A percentile compares a stretch with the other conserved stretches of the same genome.
Conservation (phyloP, 2,797 vertebrate genomes). For the Meriones psammophilus region DNA sequence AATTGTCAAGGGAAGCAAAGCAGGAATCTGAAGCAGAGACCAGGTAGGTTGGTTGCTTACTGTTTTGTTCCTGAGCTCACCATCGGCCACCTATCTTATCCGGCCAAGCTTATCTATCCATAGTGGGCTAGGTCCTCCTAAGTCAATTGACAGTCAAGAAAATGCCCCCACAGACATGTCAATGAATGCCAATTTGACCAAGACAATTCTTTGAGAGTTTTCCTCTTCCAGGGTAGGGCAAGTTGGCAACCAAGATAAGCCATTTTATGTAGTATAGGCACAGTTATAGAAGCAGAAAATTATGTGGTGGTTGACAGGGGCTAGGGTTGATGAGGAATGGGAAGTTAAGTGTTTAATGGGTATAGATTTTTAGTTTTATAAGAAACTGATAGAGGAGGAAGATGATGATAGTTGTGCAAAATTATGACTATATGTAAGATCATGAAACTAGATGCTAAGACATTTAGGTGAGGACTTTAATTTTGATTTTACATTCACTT, state of each 20-base stretch:
- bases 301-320: not conserved
- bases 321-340: not conserved
- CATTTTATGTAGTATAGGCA: not conserved
- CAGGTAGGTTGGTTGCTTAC: not conserved
- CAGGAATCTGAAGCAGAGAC: not conserved
- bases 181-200: not conserved
- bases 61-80: not conserved
- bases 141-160: not conserved
- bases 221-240: not conserved
- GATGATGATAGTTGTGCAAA: not conserved
- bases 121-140: not conserved
- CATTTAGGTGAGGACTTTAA: not conserved
- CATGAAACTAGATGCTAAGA: not conserved
- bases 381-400: not conserved
- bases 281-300: not conserved
- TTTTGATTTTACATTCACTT: not conserved
- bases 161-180: not conserved
- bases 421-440: not conserved
- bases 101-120: not conserved
- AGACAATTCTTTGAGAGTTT: not conserved
- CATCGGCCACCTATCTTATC: not conserved
- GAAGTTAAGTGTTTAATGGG: not conserved
- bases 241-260: not conserved
- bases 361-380: not conserved
- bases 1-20: not conserved